These are phyloP conservation scores for Cantharis nigra DNA, from an alignment of 2,888 invertebrate species.

Conservation along the genomic window DNA sequence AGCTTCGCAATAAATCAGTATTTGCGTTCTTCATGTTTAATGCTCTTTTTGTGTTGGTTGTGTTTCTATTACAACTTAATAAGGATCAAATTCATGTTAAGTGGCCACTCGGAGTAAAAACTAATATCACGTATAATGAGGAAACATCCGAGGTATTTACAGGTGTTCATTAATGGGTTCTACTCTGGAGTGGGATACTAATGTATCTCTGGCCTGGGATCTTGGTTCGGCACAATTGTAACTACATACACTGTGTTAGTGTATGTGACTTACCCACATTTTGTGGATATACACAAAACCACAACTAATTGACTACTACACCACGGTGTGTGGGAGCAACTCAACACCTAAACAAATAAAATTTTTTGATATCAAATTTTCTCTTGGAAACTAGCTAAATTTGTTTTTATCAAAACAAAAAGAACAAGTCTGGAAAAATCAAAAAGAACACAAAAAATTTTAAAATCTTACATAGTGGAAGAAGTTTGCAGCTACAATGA, in stretches of 20 bases:
- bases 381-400: not conserved
- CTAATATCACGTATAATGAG: slow-evolving; percentile 92
- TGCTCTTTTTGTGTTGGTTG: slow-evolving; percentile 98
- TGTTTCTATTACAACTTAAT: slow-evolving; percentile 98
- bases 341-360: not conserved
- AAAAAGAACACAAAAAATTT: no score
- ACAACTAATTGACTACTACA: not conserved
- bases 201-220: slow-evolving; percentile 48
- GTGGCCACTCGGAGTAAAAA: slow-evolving; percentile 95
- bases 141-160: slow-evolving; percentile 84
- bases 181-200: slow-evolving; percentile 47
- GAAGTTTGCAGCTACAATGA: no score
- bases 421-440: no score
- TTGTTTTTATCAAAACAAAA: not conserved
- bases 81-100: slow-evolving; percentile 97
- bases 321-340: not conserved
- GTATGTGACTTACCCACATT: slow-evolving; percentile 21
- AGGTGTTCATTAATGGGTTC: slow-evolving; percentile 32
- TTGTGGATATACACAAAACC: slow-evolving; percentile 8
- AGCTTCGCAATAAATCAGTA: slow-evolving; percentile 95
- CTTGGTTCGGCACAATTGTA: slow-evolving; percentile 26
- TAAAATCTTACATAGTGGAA: no score
- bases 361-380: not conserved
- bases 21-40: slow-evolving; percentile 99
- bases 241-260: slow-evolving; percentile 24